Evolutionary conservation across 2,888 invertebrate genomes (phyloP).

Genomic region (Trissolcus brochymenae): DNA sequence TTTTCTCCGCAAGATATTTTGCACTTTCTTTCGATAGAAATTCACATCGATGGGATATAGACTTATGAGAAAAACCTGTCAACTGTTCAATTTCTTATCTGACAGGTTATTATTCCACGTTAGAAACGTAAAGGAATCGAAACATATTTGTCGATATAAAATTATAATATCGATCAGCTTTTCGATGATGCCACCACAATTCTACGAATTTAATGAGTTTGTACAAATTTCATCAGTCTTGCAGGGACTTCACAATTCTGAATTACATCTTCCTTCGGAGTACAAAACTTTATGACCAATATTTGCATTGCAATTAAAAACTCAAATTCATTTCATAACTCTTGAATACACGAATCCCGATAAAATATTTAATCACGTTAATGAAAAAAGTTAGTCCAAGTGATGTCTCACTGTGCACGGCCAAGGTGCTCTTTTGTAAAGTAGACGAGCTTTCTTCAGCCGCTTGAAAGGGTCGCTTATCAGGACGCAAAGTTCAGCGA

Average conservation of each 20-base stretch:
- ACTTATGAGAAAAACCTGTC: constrained; percentile 48
- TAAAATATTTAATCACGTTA: constrained; percentile 56
- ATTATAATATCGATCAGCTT: not conserved
- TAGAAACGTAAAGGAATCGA: constrained; percentile 11
- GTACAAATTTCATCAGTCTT: too few relatives aligned
- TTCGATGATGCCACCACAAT: not conserved
- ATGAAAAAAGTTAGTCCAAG: constrained; percentile 49
- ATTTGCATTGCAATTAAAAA: constrained; percentile 50
- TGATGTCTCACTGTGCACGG: constrained; percentile 33
- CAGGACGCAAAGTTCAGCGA: constrained; percentile 48
- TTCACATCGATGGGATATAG: constrained; percentile 41
- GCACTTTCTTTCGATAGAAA: constrained; percentile 23
- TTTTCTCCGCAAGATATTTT: constrained; percentile 32
- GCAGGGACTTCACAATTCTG: too few relatives aligned
- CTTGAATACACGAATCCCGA: constrained; percentile 41
- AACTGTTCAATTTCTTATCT: constrained; percentile 41
- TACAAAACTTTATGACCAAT: constrained; percentile 14
- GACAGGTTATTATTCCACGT: constrained; percentile 47
- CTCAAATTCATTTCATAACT: constrained; percentile 47
- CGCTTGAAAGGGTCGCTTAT: constrained; percentile 56
- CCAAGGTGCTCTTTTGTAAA: constrained; percentile 51
- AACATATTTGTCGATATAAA: constrained; percentile 8
- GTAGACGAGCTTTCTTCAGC: constrained; percentile 45
- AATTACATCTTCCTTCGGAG: too few relatives aligned
- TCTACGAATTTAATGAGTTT: too few relatives aligned